A percentile compares a stretch with the other conserved stretches of the same genome.
These are phyloP conservation scores for Fundulus diaphanus DNA, from an alignment of 2,797 vertebrate genomes.

Conservation along the genomic window DNA sequence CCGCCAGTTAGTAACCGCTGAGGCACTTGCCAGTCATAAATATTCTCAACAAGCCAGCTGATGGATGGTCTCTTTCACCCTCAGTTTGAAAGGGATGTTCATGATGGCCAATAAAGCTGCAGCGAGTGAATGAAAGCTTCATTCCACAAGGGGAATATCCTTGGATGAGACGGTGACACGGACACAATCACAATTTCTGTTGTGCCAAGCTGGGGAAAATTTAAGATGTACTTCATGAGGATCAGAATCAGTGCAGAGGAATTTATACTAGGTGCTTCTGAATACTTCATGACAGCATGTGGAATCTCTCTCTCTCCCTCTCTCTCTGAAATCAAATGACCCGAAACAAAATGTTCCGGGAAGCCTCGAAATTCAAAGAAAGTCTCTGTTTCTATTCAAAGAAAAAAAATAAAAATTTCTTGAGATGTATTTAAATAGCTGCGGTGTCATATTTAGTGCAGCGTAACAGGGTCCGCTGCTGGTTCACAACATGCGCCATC, in stretches of 20 bases:
- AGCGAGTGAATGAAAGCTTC: conserved; percentile 57
- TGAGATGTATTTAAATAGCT: conserved; percentile 24
- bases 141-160: conserved; percentile 51
- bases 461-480: conserved; percentile 25
- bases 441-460: conserved; percentile 5
- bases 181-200: conserved; percentile 53
- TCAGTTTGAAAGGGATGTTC: conserved; percentile 67
- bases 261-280: conserved; percentile 38
- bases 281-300: neutral
- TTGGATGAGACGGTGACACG: conserved; percentile 50
- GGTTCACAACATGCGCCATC: conserved; percentile 54
- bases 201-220: conserved; percentile 52
- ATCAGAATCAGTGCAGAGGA: conserved; percentile 29
- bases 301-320: neutral
- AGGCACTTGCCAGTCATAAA: conserved; percentile 73
- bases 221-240: conserved; percentile 28
- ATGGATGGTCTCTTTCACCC: conserved; percentile 68
- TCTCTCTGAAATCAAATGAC: neutral
- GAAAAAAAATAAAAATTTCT: conserved; percentile 7
- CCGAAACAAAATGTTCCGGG: neutral
- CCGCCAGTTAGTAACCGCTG: conserved; percentile 65
- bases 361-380: neutral
- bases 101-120: conserved; percentile 51
- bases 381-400: neutral
- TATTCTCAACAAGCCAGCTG: conserved; percentile 75